phyloP scores from a whole-genome alignment of 2,113 vertebrate species.

The Anhinga anhinga region DNA sequence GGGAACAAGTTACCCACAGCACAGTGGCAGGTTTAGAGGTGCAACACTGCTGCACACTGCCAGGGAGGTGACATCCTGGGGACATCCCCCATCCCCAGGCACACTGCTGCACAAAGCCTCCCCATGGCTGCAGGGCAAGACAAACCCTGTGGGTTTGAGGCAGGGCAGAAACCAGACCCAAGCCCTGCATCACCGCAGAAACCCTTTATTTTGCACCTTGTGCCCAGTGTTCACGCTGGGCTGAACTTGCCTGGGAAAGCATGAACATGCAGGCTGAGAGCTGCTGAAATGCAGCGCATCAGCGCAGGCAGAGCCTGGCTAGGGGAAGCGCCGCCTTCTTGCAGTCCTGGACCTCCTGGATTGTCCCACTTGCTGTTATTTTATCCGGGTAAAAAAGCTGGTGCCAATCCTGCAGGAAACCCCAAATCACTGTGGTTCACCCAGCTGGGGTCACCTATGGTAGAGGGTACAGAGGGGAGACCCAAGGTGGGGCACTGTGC shows the following conservation, averaged over 20 bases:
- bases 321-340: accelerated
- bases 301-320: accelerated
- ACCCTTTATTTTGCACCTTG: background rate
- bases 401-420: constrained; percentile 26
- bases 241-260: background rate
- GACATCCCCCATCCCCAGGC: background rate
- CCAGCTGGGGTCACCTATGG: accelerated
- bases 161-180: background rate
- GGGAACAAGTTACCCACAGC: too few species aligned
- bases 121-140: background rate
- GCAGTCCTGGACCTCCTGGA: accelerated
- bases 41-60: background rate
- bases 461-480: background rate
- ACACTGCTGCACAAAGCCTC: background rate
- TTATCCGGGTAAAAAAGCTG: constrained; percentile 1
- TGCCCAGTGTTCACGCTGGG: background rate
- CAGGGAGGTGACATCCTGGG: background rate
- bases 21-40: background rate
- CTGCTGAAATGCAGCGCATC: background rate
- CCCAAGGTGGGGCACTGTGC: background rate
- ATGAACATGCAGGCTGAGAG: background rate
- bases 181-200: background rate
- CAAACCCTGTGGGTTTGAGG: background rate
- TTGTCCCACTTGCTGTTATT: background rate
- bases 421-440: background rate